Percentiles rank a stretch among this genome's conserved stretches.
phyloP scores from a whole-genome alignment of 2,888 invertebrate species.

The Mamestra brassicae region DNA sequence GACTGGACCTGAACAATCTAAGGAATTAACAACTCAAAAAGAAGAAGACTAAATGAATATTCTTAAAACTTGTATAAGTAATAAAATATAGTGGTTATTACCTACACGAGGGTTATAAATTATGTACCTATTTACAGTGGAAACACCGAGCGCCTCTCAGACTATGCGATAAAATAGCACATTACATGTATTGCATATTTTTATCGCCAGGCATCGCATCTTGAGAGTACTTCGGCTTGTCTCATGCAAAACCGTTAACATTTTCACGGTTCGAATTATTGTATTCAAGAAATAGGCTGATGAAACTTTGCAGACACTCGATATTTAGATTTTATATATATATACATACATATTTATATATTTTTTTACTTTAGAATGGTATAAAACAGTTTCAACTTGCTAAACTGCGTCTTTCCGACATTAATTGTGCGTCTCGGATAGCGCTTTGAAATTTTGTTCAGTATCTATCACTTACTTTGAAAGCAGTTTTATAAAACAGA shows the following conservation, averaged over 20 bases:
- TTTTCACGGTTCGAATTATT: background rate
- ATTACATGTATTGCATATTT: constrained; percentile 21
- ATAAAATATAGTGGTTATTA: background rate
- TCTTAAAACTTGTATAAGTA: background rate
- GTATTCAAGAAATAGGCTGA: background rate
- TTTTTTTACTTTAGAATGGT: background rate
- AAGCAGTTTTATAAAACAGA: background rate
- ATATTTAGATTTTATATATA: background rate
- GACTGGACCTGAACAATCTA: too few species aligned
- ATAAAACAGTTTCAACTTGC: background rate
- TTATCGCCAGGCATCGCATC: constrained; percentile 14
- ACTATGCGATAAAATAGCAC: background rate
- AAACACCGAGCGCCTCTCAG: background rate
- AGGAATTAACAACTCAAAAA: too few species aligned
- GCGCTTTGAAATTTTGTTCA: background rate
- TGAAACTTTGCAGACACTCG: background rate
- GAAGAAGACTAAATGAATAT: too few species aligned
- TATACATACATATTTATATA: too few species aligned
- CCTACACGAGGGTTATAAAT: background rate
- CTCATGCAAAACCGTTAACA: background rate
- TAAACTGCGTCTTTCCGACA: background rate
- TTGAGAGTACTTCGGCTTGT: background rate
- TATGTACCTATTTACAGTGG: background rate
- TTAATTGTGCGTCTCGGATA: background rate
- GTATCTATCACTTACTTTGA: background rate